Base-by-base conservation (phyloP, 2,888 invertebrate species). In the Trachelus tabidus region DNA sequence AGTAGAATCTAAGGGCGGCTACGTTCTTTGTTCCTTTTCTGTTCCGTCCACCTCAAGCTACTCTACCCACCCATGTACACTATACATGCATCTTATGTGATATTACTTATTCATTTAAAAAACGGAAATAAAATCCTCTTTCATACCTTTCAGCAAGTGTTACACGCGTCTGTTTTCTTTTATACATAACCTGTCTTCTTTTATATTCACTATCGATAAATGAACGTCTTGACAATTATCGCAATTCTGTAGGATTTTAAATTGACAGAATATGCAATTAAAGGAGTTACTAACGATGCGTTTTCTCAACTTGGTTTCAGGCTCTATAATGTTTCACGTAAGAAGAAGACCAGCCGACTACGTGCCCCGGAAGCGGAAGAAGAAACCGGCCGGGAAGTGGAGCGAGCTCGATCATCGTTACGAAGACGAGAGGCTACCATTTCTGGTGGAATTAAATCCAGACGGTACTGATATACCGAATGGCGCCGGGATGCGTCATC, bases 241-340 rank as follows among this genome's bases (percentile, higher is more conserved):
- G 9, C 9, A 56, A 23, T 23, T 23, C 0, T 23, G 9, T 23
- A 56, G 56, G 0, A 56, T 56, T 23, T 2, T 56, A 56, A 6
- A 23, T 9, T 56, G 23, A 9, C 56, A 23, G 23, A 56, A 23
- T 9, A 9, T 56, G 9, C 0, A 23, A 23, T 56, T 23, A 15
- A 56, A 23, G 23, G 6, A 23, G 56, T 56, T 23, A 23, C 56
- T 23, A 56, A 56, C 56, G 23, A 56, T 56, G 56, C 23, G 9
- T 56, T 56, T 2, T 23, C 56, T 2, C 2, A 56, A 56, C 56
- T 56, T 9, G 6, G 23, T 56, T 56, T 9, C 92, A 97, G 98
- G 98, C 92, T 98, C 98, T 89, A 97, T 99, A 90, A 98, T 98
- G 96, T 99, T 99, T 92, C 98, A 99, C 93, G 97, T 99, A 91